Conservation (phyloP, 2,888 invertebrate genomes). For the Hyposoter didymator region DNA sequence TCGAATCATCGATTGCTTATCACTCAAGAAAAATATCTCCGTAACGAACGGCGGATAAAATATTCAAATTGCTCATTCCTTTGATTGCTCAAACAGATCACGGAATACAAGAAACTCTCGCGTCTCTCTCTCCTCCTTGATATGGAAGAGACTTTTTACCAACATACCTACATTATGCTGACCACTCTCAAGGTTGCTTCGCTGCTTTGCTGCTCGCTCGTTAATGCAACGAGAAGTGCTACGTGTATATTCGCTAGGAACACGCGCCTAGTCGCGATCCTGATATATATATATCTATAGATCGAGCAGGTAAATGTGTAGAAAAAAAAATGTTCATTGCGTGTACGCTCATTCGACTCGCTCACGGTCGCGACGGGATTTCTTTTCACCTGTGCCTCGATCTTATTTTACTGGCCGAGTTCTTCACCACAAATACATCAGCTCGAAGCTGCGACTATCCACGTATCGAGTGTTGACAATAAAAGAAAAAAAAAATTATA, state of each 20-base stretch:
- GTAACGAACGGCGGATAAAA: neutral
- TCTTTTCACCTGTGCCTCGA: constrained; percentile 54
- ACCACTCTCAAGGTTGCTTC: constrained; percentile 64
- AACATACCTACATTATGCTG: constrained; percentile 40
- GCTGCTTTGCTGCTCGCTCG: constrained; percentile 46
- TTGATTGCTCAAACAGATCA: neutral
- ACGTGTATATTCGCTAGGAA: constrained; percentile 57
- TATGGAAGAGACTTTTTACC: constrained; percentile 53
- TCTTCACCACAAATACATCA: constrained; percentile 32
- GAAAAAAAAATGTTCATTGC: constrained; percentile 40
- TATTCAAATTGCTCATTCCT: constrained; percentile 1
- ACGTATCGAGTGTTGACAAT: neutral
- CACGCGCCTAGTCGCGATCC: constrained; percentile 34
- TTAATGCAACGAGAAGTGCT: constrained; percentile 70
- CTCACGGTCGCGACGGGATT: constrained; percentile 63
- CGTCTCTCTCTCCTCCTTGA: constrained; percentile 19
- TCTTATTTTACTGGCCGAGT: constrained; percentile 28
- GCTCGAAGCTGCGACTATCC: neutral
- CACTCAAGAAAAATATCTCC: neutral
- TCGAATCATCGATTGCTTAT: neutral
- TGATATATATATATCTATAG: constrained; percentile 22
- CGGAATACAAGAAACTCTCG: neutral
- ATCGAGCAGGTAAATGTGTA: constrained; percentile 21
- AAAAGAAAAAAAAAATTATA: neutral
- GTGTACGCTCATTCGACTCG: constrained; percentile 62